Evolutionary conservation across 2,113 vertebrate genomes (phyloP).

Genomic region (Apus apus): DNA sequence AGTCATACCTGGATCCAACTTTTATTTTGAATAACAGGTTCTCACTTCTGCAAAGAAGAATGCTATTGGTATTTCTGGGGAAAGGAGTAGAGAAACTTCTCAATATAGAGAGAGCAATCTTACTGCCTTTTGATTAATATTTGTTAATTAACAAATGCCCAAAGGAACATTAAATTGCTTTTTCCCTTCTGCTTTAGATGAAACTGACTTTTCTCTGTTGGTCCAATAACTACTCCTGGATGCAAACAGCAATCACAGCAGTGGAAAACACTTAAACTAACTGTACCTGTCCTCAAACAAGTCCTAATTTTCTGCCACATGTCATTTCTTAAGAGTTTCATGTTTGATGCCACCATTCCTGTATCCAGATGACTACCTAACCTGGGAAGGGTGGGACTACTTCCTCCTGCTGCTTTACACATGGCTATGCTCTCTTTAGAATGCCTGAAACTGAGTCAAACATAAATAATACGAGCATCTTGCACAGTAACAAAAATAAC

Average conservation of each 20-base stretch:
- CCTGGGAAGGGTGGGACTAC: not conserved
- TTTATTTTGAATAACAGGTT: not conserved
- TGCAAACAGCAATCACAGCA: not conserved
- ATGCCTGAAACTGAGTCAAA: not conserved
- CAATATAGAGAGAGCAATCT: not conserved
- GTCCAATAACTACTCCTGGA: not conserved
- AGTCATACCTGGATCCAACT: not conserved
- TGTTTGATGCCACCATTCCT: not conserved
- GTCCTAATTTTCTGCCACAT: not conserved
- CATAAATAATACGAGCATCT: not conserved
- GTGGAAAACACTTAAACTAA: not conserved
- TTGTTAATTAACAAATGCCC: not conserved
- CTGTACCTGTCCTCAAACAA: not conserved
- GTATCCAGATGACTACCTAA: not conserved
- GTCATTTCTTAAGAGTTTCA: not conserved
- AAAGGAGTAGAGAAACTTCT: not conserved
- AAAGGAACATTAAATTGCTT: not conserved
- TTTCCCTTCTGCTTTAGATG: not conserved
- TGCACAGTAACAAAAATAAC: not conserved
- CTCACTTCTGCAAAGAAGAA: not conserved
- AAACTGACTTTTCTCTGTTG: not conserved
- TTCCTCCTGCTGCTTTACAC: not conserved
- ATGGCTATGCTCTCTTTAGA: not conserved
- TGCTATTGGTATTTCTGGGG: not conserved
- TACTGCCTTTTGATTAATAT: not conserved